Base-by-base conservation (phyloP, 2,888 invertebrate genomes). In the Andrena praecox region DNA sequence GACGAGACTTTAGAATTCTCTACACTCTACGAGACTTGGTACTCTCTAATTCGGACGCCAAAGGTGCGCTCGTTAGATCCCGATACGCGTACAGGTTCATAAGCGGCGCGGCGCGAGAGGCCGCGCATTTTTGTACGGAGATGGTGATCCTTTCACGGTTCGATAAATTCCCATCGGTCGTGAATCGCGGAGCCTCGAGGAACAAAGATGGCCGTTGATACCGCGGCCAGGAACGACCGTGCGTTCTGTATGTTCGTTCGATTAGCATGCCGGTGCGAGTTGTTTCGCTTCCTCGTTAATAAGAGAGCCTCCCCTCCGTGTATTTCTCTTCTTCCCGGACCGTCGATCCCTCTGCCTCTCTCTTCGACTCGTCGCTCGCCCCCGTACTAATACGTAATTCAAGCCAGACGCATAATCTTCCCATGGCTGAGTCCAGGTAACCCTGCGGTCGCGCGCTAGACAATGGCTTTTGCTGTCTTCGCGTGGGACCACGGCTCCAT, bases 211-310 rank as follows among this genome's bases (percentile, higher is more conserved):
- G 89, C 89, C 88, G 91, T 88, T 89, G 88, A 85, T 86, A 85
- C 82, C 80, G 59, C 66, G 83, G 71, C 16, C 77, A 70, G 83
- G 80, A 87, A 82, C 76, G 84, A 82, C 80, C 62, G 85, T 59
- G 72, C 77, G 88, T 86, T 88, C 69, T 92, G 91, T 93, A 85
- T 93, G 89, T 85, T 81, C 89, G 91, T 87, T 90, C 91, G 92
- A 93, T 94, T 94, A 94, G 93, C 94, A 89, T 73, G 83, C 75
- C 86, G 84, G 93, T 93, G 94, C 92, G 93, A 94, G 92, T 93
- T 93, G 91, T 93, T 93, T 94, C 93, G 93, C 91, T 93, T 93
- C 94, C 93, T 93, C 92, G 93, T 93, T 93, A 93, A 93, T 93
- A 93, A 93, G 92, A 89, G 90, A 91, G 87, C 91, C 85, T 77